Percentiles rank a stretch among this genome's conserved stretches.
Evolutionary conservation across 2,797 vertebrate species (phyloP).

Genomic region (Takifugu ocellatus): DNA sequence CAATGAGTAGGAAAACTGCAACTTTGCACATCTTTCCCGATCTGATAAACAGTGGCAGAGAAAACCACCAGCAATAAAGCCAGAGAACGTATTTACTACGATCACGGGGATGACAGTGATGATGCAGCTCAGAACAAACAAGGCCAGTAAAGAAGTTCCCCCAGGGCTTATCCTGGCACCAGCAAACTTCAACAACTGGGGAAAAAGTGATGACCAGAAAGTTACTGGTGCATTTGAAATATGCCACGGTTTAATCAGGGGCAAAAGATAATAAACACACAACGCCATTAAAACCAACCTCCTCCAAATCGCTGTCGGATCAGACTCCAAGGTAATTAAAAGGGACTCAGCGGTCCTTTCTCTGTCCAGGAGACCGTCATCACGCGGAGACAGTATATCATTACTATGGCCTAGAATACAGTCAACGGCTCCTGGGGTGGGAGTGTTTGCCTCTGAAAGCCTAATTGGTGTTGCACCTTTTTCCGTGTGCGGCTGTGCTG

Average conservation of each 20-base stretch:
- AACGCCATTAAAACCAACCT: conserved; percentile 31
- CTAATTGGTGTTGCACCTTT: conserved; percentile 58
- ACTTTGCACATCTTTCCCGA: conserved; percentile 10
- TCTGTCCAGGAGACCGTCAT: conserved; percentile 28
- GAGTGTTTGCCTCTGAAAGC: conserved; percentile 44
- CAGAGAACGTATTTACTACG: conserved; percentile 38
- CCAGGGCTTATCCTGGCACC: conserved; percentile 9
- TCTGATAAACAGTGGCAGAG: background rate
- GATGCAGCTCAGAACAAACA: conserved; percentile 8
- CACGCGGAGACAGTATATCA: conserved; percentile 22
- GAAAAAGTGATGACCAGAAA: background rate
- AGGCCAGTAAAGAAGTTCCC: conserved; percentile 19
- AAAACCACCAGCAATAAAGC: conserved; percentile 10
- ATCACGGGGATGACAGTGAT: conserved; percentile 48
- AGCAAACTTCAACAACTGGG: conserved; percentile 9
- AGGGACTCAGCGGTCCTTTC: conserved; percentile 10
- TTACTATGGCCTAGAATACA: conserved; percentile 42
- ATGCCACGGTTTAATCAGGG: conserved; percentile 1
- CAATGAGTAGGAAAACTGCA: background rate
- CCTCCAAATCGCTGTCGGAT: conserved; percentile 29
- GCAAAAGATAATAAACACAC: conserved; percentile 1
- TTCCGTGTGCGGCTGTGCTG: conserved; percentile 32
- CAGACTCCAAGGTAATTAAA: conserved; percentile 37
- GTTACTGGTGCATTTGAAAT: background rate
- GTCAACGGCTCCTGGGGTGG: conserved; percentile 40